Evolutionary conservation across 2,797 vertebrate genomes (phyloP), one percentile per base, ranked within the genome.

Genomic region (Macroramphosus scolopax): DNA sequence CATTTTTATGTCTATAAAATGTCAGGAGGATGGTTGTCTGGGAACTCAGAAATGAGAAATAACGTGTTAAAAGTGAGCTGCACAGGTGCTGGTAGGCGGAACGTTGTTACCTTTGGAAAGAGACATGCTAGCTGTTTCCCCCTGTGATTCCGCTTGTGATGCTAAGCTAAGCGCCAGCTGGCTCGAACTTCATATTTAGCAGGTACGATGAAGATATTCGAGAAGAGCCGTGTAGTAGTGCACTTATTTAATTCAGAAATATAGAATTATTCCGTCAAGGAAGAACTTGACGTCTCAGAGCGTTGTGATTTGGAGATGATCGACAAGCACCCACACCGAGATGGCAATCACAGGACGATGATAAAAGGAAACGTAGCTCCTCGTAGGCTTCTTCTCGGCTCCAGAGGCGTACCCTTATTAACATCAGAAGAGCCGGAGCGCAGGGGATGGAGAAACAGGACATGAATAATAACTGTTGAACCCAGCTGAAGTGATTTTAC

Each of bases 401-500:
- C 74, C 40, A 54, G 66, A 50, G 57, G 56, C 51, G 81, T 74
- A n/a, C 79, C 69, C 81, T 83, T 87, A 86, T 87, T 88, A 85
- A 78, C 87, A 86, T 88, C 79, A 84, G 84, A 85, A 73, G 78
- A 87, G 80, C 80, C 57, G 63, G 64, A 68, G 78, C 36, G 17
- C 52, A 65, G 45, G 69, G 50, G 70, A 66, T 54, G 61, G 74
- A 83, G 82, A 81, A 72, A 72, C 64, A 47, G 77, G 68, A 84
- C 81, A 78, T 89, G 86, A 90, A 90, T 88, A 87, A 90, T 80
- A 85, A 84, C 82, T 75, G 77, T 87, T 87, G 83, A 90, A 84
- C 85, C 86, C 79, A 73, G 86, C 78, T 83, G 81, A 90, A 89
- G 83, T 87, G 87, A 90, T 91, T 92, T 90, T 88, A 79, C 86